Evolutionary conservation across 1,140 invertebrate genomes (phyloP), one percentile per base, ranked within the genome.

Genomic region (Anastatus disparis): DNA sequence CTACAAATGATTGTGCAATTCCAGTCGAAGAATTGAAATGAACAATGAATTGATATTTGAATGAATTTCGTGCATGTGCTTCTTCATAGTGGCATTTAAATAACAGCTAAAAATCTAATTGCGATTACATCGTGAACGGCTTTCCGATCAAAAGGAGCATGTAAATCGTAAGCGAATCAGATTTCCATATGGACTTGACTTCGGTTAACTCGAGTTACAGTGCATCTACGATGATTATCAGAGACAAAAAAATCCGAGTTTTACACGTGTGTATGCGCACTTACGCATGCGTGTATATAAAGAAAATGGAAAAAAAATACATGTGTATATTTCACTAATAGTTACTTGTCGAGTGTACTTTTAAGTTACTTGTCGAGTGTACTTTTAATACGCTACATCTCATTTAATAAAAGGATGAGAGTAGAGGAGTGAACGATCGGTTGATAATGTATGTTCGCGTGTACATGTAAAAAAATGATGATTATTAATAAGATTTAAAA

Each of bases 1-100:
- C 70, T 86, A 42, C 83, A 85, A 66, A 77, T 81, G 63, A 82
- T 83, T 48, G 83, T 86, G 72, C 81, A 84, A 75, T 79, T 86
- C 70, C 82, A 85, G 77, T 53, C 63, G 13, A 72, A 72, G n/a
- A 71, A 71, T 52, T 70, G 31, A 70, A 17, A 52, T 20, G 10
- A 13, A 2, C 8, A 20, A 6, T 13, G 8, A 50, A 31, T 27
- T 6, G 13, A 48, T 13, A 26, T 8, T 4, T 0, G 17, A 53
- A 29, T 26, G 22, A 44, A 46, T 46, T 58, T 26, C 27, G 42
- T 50, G 27, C 24, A 56, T n/a, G 13, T 63, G 50, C 50, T 46
- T 56, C 26, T 56, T 58, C 44, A 31, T 7, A n/a, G 42, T 31
- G 52, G 62, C 55, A 61, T 59, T 66, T 58, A 65, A 48, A 9